phyloP scores from a whole-genome alignment of 2,888 invertebrate genomes.

The Sturmia bella region DNA sequence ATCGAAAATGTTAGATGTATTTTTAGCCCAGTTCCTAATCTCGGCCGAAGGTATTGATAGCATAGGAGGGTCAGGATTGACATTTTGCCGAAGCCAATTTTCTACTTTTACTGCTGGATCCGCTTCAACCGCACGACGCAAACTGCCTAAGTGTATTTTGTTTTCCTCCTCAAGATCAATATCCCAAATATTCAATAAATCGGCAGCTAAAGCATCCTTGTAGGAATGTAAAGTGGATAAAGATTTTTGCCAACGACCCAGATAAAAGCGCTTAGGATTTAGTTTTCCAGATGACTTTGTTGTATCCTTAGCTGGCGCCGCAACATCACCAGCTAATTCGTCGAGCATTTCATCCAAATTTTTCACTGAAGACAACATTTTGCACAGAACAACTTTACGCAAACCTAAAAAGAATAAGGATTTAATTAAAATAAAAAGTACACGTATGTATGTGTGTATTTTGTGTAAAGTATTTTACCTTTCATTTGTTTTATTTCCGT shows the following conservation, averaged over 20 bases:
- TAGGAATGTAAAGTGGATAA: constrained; percentile 70
- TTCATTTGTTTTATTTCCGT: constrained; percentile 73
- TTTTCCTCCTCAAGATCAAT: constrained; percentile 71
- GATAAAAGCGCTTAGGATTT: constrained; percentile 40
- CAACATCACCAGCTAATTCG: constrained; percentile 33
- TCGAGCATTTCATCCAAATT: constrained; percentile 56
- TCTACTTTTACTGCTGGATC: constrained; percentile 61
- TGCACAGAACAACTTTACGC: constrained; percentile 74
- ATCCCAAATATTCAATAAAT: constrained; percentile 75
- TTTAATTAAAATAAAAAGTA: neutral
- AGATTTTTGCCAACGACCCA: constrained; percentile 76
- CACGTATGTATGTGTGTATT: too few species aligned
- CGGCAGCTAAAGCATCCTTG: constrained; percentile 74
- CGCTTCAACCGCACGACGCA: constrained; percentile 23
- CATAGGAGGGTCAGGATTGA: constrained; percentile 42
- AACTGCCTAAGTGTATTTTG: constrained; percentile 52
- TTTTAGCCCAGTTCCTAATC: constrained; percentile 4
- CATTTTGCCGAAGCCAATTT: constrained; percentile 61
- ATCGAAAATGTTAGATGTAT: constrained; percentile 19
- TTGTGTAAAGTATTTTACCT: constrained; percentile 52
- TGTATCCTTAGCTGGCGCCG: neutral
- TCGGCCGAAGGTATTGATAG: constrained; percentile 43
- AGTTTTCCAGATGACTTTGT: constrained; percentile 20
- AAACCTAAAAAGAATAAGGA: constrained; percentile 55
- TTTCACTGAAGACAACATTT: constrained; percentile 49